Evolutionary conservation across 2,113 vertebrate genomes (phyloP), one percentile per base, ranked within the genome.

Genomic region (Neogobius melanostomus): DNA sequence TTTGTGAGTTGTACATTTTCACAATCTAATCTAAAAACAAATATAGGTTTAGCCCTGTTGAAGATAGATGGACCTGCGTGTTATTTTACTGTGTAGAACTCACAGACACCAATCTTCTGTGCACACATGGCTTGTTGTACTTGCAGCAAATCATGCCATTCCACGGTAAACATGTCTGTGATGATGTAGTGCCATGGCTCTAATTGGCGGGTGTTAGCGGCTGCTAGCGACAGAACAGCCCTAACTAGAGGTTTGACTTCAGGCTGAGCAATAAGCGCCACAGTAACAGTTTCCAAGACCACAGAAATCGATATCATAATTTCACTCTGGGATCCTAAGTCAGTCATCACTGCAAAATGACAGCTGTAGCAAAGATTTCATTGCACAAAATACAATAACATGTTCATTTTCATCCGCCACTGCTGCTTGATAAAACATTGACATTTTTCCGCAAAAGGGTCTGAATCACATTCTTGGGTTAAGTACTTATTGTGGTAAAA

Each of bases 281-380:
- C 47, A 28, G 44, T 59, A 62, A 50, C 50, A 56, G n/a, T 74
- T 81, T 66, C 17, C 45, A 60, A 63, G 66, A 52, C 63, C 11
- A 61, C 66, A 56, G 28, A 77, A 85, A 83, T 80, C 76, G 63
- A 86, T 74, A 54, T 11, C 36, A 69, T 67, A 50, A 69, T 68
- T 75, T 72, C 72, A 48, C 36, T 60, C 5, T 11, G 43, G 59
- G 69, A 68, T 62, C 69, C 46, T 36, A n/a, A 54, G 47, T 53
- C 43, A 65, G 17, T 68, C 12, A 46, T 69, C 57, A 54, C 2
- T 15, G 44, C 21, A 53, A 68, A 59, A 60, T n/a, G 47, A n/a
- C 66, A 63, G n/a, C 63, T 7, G 69, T 43, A 7, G 0, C 65
- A 76, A 60, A 72, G 82, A 36, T 8, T 46, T 11, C 16, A 28